Conservation (phyloP, 2,888 invertebrate species). For the Eupelmus urozonus region DNA sequence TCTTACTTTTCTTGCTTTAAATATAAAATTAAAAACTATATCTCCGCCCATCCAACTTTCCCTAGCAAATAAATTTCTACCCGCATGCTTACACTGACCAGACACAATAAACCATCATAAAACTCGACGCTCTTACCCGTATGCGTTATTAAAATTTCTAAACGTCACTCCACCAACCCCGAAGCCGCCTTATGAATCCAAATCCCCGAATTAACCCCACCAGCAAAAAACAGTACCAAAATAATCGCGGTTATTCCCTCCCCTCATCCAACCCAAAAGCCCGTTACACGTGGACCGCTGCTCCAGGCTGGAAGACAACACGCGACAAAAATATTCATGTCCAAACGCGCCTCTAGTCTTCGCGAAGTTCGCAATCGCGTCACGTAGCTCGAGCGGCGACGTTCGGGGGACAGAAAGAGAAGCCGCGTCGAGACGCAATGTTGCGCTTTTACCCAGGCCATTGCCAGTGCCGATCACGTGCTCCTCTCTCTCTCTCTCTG, state of each 20-base stretch:
- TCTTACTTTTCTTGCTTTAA: too few species aligned
- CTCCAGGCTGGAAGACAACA: too few species aligned
- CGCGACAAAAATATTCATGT: conserved; percentile 24
- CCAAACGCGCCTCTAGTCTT: not conserved
- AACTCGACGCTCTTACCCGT: too few species aligned
- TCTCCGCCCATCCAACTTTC: too few species aligned
- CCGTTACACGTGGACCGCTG: conserved; percentile 9
- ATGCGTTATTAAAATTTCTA: too few species aligned
- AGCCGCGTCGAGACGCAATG: not conserved
- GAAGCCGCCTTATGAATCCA: too few species aligned
- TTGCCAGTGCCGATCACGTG: conserved; percentile 50
- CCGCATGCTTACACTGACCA: too few species aligned
- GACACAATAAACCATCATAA: too few species aligned
- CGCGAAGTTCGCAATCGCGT: conserved; percentile 48
- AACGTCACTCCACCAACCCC: too few species aligned
- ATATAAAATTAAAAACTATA: too few species aligned
- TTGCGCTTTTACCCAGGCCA: conserved; percentile 20
- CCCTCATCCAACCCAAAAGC: not conserved
- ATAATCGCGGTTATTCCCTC: conserved; percentile 7
- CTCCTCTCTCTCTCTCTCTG: not conserved
- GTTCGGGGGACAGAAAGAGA: conserved; percentile 12
- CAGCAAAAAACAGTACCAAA: not conserved
- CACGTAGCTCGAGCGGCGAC: conserved; percentile 47
- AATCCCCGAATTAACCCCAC: too few species aligned
- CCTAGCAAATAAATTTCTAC: too few species aligned